Evolutionary conservation across 1,140 invertebrate species (phyloP), one percentile per base, ranked within the genome.

Genomic region (Campoletis sonorensis): DNA sequence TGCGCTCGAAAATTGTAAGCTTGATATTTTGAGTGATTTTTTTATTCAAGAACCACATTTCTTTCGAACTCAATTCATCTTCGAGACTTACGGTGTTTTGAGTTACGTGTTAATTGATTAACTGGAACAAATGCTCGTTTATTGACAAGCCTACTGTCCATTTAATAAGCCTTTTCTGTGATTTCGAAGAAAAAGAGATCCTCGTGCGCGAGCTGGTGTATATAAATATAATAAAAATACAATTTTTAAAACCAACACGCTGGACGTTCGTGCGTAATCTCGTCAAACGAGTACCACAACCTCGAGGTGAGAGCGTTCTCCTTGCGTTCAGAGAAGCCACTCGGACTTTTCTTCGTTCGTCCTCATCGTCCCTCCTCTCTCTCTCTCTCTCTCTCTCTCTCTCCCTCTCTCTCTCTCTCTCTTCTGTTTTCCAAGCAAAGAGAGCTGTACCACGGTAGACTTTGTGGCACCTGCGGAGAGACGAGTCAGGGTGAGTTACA

Each of bases 401-500:
- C 27, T 18, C 27, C 0, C 8, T 33, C 15, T 30, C 61, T 15
- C 54, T 45, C 40, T 45, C 8, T 45, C 40, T 23, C n/a, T 21
- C n/a, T 23, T 64, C 23, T 27, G 61, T 15, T 64, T 64, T 64
- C 61, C 61, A 64, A 64, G 61, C 61, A 64, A 64, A 64, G 21
- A 70, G 67, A 33, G 67, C 27, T 70, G 67, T 30, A 26, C 61
- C 33, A n/a, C 27, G 73, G 73, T 37, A 78, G 76, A 78, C 76
- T 67, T n/a, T 11, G 30, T 78, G 76, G 76, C 76, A 78, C 76
- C 76, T 78, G 76, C 76, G n/a, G 15, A 33, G 67, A 70, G 15
- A 37, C 30, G 11, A 61, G 73, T 61, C 49, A 67, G 58, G 58
- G 54, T 49, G 37, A 78, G 58, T n/a, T 30, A 61, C 21, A 78